Base-by-base conservation (phyloP, 2,113 vertebrate genomes). In the Mungos mungo region DNA sequence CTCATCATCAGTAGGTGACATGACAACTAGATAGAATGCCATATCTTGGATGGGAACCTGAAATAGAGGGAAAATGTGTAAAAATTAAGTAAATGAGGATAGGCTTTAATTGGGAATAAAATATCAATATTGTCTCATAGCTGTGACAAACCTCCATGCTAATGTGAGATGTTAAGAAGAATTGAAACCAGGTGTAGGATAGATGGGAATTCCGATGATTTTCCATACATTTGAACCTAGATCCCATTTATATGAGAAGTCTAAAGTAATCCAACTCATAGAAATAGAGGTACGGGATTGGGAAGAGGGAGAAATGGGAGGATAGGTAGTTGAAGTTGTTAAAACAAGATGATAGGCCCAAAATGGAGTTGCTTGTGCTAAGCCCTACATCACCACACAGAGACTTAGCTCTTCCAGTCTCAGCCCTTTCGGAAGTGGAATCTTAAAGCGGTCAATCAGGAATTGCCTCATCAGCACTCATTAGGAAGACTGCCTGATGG, bases 341-440 rank as follows among this genome's bases (percentile, higher is more conserved):
- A 54, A 81, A 57, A 57, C 33, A 35, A 80, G 50, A 50, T 3
- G 50, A 35, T 11, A 35, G n/a, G 21, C 52, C n/a, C 8, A 1
- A 57, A 81, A 82, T 38, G n/a, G 21, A 27, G 52, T 38, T 25
- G 7, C n/a, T 82, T 27, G 8, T 15, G 21, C 21, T 57, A 16
- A 60, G 50, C 3, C 21, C 52, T 23, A 27, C 0, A 0, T 57
- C 3, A 9, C 52, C n/a, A 14, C 14, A 57, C 5, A 27, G 3
- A 57, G 79, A 38, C 79, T 60, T 27, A 27, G 35, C 47, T 13
- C 21, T 33, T 19, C 11, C 15, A 27, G 4, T 35, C 15, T 57
- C 23, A 27, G 52, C 79, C 25, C n/a, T 16, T 82, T 33, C 52
- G 35, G n/a, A 60, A 82, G n/a, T 27, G 13, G 52, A 60, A 57